Evolutionary conservation across 2,888 invertebrate species (phyloP).

Genomic region (Pecten maximus): DNA sequence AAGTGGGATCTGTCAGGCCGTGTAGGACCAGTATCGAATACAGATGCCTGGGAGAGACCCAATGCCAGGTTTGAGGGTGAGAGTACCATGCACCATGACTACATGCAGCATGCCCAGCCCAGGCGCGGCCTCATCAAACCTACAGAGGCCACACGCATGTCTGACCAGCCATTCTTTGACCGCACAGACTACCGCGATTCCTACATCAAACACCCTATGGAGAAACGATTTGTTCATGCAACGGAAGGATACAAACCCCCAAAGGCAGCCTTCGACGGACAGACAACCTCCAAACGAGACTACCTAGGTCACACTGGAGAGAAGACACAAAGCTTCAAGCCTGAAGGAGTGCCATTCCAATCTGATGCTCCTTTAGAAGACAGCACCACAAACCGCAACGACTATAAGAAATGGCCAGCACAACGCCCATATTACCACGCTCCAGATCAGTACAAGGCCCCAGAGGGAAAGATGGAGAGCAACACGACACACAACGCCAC

Average conservation of each 20-base stretch:
- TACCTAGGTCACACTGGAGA: constrained; percentile 70
- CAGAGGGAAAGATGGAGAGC: constrained; percentile 79
- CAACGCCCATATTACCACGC: constrained; percentile 74
- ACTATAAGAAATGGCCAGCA: constrained; percentile 76
- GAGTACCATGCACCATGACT: constrained; percentile 80
- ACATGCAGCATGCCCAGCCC: constrained; percentile 70
- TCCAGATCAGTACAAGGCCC: constrained; percentile 76
- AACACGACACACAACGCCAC: constrained; percentile 78
- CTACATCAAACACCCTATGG: constrained; percentile 79
- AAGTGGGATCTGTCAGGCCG: constrained; percentile 75
- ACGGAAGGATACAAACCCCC: constrained; percentile 74
- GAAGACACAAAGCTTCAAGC: constrained; percentile 77
- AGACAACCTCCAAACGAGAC: constrained; percentile 78
- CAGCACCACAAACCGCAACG: constrained; percentile 79
- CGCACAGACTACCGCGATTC: constrained; percentile 79
- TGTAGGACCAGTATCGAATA: constrained; percentile 62
- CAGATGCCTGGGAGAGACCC: constrained; percentile 75
- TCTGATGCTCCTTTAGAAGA: constrained; percentile 80
- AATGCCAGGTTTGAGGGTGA: constrained; percentile 78
- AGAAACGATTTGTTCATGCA: constrained; percentile 68
- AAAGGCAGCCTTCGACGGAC: constrained; percentile 77
- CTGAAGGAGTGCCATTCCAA: constrained; percentile 76
- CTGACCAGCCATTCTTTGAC: constrained; percentile 79
- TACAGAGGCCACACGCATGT: constrained; percentile 70
- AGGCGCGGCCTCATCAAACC: constrained; percentile 78